Conservation (phyloP, 1,140 invertebrate species). For the Colletes latitarsis region DNA sequence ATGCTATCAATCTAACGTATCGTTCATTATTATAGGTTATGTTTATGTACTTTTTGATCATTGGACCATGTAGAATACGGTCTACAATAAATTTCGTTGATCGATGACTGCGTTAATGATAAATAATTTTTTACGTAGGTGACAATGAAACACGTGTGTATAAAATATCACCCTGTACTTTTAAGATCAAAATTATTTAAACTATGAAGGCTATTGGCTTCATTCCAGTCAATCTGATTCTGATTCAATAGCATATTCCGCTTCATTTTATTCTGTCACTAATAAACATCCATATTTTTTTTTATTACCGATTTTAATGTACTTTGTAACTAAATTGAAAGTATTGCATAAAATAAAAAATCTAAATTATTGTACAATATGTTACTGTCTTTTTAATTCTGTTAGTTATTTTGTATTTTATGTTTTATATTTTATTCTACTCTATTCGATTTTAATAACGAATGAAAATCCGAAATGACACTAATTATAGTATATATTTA, state of each 20-base stretch:
- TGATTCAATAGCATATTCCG: constrained; percentile 7
- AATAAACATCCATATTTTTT: neutral
- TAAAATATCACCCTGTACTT: constrained; percentile 5
- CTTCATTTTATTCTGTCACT: neutral
- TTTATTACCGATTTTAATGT: neutral
- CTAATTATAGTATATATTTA: neutral
- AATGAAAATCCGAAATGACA: neutral
- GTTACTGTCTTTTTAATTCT: neutral
- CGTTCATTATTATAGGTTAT: constrained; percentile 29
- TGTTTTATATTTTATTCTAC: neutral
- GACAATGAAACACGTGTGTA: neutral
- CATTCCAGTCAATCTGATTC: constrained; percentile 11
- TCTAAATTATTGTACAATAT: neutral
- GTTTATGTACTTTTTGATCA: constrained; percentile 14
- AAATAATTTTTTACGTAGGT: neutral
- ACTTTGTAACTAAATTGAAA: neutral
- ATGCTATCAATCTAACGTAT: constrained; percentile 1
- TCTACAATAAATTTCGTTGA: neutral
- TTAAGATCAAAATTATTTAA: constrained; percentile 12
- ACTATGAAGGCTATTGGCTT: constrained; percentile 9
- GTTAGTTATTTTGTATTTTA: too few relatives aligned
- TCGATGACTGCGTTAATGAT: neutral
- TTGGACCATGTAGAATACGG: neutral
- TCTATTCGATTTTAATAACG: neutral
- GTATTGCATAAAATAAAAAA: neutral